These are phyloP conservation scores for Hippocampus comes DNA, from an alignment of 2,113 vertebrate genomes.

Conservation along the genomic window DNA sequence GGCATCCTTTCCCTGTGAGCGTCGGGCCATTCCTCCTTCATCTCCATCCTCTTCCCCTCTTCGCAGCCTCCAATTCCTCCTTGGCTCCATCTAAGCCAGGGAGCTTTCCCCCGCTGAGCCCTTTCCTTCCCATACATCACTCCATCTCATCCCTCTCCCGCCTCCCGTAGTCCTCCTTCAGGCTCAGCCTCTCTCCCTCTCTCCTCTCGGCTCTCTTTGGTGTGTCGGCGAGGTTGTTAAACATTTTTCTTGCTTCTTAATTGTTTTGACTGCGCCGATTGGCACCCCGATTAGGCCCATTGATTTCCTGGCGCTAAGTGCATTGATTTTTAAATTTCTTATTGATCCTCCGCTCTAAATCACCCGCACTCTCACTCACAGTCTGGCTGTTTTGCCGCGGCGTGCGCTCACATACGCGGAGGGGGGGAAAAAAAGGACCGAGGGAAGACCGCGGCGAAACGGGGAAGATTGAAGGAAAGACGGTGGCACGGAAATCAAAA, in stretches of 20 bases:
- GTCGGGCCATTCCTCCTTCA: constrained; percentile 43
- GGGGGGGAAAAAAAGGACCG: constrained; percentile 59
- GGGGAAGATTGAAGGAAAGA: constrained; percentile 34
- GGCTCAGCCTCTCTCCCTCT: constrained; percentile 29
- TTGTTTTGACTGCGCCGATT: constrained; percentile 95
- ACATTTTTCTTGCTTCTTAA: constrained; percentile 92
- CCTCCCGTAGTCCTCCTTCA: constrained; percentile 55
- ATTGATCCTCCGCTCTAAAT: constrained; percentile 91
- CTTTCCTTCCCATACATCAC: constrained; percentile 66
- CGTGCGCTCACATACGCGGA: constrained; percentile 8
- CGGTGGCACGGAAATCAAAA: constrained; percentile 57
- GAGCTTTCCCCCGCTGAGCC: constrained; percentile 59
- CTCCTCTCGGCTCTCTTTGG: constrained; percentile 24
- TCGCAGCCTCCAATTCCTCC: constrained; percentile 28
- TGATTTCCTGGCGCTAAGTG: constrained; percentile 93
- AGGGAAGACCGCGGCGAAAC: constrained; percentile 25
- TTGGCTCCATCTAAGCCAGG: constrained; percentile 58
- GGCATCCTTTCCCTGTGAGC: constrained; percentile 23
- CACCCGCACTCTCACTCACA: constrained; percentile 73
- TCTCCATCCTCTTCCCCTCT: constrained; percentile 41
- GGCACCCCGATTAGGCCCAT: constrained; percentile 96
- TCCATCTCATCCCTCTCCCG: constrained; percentile 62
- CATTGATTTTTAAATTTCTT: constrained; percentile 98
- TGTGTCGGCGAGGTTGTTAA: constrained; percentile 79
- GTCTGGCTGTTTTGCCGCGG: constrained; percentile 56